Evolutionary conservation across 2,888 invertebrate species (phyloP).

Genomic region (Macaria notata): DNA sequence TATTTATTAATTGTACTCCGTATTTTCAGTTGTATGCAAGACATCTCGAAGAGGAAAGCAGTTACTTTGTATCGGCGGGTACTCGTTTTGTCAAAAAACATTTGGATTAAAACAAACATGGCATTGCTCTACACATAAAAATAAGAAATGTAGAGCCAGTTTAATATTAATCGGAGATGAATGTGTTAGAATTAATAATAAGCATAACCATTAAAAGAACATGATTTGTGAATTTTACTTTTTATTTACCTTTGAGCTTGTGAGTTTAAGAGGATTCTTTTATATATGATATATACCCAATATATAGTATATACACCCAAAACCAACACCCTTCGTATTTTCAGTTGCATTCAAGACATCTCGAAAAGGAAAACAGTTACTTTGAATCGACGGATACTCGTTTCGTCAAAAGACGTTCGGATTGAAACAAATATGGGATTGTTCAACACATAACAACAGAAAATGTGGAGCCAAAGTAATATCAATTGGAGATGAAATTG

Average conservation of each 20-base stretch:
- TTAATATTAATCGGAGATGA: too few relatives aligned
- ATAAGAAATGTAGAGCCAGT: too few relatives aligned
- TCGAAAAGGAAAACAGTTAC: neutral
- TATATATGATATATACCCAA: too few relatives aligned
- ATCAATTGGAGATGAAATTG: neutral
- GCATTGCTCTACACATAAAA: too few relatives aligned
- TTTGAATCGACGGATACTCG: neutral
- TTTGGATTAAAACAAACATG: too few relatives aligned
- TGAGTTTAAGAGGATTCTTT: too few relatives aligned
- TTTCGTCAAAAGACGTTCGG: neutral
- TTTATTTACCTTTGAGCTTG: too few relatives aligned
- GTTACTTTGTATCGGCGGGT: neutral
- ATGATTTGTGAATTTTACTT: too few relatives aligned
- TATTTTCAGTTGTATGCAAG: neutral
- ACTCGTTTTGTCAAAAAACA: neutral
- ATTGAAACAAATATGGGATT: neutral
- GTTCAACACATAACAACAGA: neutral
- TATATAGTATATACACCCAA: neutral
- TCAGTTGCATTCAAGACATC: neutral
- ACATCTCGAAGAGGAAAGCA: neutral
- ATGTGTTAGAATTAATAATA: too few relatives aligned
- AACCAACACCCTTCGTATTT: too few relatives aligned
- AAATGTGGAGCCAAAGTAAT: neutral
- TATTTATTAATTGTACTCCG: too few relatives aligned
- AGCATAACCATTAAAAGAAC: too few relatives aligned